These are phyloP conservation scores for Trimorus sp. DNA, from an alignment of 2,888 invertebrate genomes.

Conservation along the genomic window DNA sequence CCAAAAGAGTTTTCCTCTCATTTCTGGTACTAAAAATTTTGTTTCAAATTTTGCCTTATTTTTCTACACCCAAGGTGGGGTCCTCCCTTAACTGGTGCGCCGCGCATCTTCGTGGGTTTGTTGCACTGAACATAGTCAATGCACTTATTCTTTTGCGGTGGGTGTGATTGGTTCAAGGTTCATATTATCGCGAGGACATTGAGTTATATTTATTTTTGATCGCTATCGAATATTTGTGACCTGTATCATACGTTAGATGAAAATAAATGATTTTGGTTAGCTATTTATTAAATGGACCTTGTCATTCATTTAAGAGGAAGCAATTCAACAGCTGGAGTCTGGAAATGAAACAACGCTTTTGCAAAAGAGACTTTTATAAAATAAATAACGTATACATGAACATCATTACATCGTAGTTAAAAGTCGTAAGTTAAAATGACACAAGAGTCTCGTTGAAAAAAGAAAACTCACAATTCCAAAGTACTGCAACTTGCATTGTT, in stretches of 20 bases:
- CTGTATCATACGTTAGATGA: slow-evolving; percentile 71
- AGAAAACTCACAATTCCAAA: slow-evolving; percentile 77
- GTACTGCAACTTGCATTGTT: slow-evolving; percentile 77
- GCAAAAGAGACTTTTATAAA: slow-evolving; percentile 79
- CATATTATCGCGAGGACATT: slow-evolving; percentile 66
- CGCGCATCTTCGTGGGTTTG: slow-evolving; percentile 14
- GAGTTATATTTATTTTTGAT: slow-evolving; percentile 70
- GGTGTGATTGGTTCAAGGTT: slow-evolving; percentile 56
- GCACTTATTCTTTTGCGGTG: slow-evolving; percentile 49
- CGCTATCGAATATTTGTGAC: slow-evolving; percentile 67
- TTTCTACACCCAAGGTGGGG: too few species aligned
- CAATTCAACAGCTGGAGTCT: background rate
- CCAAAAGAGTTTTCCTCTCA: too few species aligned
- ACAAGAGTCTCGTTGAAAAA: slow-evolving; percentile 71
- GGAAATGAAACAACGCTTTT: slow-evolving; percentile 36
- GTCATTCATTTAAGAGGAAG: background rate
- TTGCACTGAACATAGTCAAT: slow-evolving; percentile 48
- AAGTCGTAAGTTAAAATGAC: slow-evolving; percentile 76
- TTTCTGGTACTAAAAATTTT: too few species aligned
- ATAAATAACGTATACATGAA: slow-evolving; percentile 79
- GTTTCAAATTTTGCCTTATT: too few species aligned
- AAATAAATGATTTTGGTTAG: slow-evolving; percentile 73
- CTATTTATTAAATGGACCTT: slow-evolving; percentile 72
- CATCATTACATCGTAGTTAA: slow-evolving; percentile 75
- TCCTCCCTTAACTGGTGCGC: too few species aligned